phyloP scores from a whole-genome alignment of 2,888 invertebrate genomes.

The Philereme transversata region DNA sequence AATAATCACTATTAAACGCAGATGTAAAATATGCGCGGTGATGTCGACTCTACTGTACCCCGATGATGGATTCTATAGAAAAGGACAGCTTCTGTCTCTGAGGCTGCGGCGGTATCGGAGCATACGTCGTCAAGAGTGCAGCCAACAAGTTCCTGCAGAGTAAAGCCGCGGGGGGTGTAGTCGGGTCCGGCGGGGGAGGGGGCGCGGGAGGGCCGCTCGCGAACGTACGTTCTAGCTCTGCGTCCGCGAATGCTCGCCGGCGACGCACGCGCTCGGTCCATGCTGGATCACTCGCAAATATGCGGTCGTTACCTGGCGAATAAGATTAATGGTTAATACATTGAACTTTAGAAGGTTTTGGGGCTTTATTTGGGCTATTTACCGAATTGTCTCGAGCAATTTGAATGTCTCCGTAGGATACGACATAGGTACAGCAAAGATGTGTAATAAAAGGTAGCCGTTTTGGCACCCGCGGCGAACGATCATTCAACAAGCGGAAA shows the following conservation, averaged over 20 bases:
- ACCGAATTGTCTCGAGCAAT: neutral
- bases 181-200: constrained; percentile 38
- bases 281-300: constrained; percentile 60
- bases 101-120: constrained; percentile 59
- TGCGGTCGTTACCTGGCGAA: constrained; percentile 50
- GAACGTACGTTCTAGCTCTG: constrained; percentile 85
- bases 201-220: constrained; percentile 23
- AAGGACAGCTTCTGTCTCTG: constrained; percentile 79
- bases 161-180: constrained; percentile 56
- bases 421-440: constrained; percentile 38
- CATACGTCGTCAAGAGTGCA: constrained; percentile 68
- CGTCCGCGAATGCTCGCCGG: constrained; percentile 87
- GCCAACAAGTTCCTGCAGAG: constrained; percentile 81
- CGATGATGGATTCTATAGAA: constrained; percentile 89
- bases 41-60: constrained; percentile 73
- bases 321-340: neutral
- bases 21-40: neutral
- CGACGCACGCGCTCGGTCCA: constrained; percentile 83
- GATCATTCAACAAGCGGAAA: constrained; percentile 74
- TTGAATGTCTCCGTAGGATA: constrained; percentile 27
- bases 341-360: too few relatives aligned
- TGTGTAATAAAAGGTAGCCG: constrained; percentile 35
- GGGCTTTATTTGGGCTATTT: too few relatives aligned
- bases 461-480: constrained; percentile 68
- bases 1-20: too few relatives aligned